Base-by-base conservation (phyloP, 2,797 vertebrate genomes). In the Tauraco hartlaubi region DNA sequence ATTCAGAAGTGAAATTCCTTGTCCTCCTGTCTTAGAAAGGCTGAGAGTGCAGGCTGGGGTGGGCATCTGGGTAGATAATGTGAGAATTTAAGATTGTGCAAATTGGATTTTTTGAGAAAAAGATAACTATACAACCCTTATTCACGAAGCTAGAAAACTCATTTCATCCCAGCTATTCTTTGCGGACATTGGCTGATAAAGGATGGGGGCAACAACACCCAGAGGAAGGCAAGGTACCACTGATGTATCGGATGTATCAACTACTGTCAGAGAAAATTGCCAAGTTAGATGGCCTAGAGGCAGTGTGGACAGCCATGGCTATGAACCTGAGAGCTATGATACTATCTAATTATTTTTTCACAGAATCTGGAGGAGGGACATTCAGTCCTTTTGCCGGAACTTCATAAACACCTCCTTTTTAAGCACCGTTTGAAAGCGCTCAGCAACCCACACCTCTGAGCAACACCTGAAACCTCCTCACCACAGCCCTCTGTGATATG, bases 271-370 rank as follows among this genome's bases (percentile, higher is more conserved):
- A 84, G 46, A 35, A 92, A 84, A 88, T 35, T 81, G 67, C 43
- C 0, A 0, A 14, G 9, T 54, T 68, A 67, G 37, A 54, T 51
- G 67, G 41, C 29, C 64, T 66, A 43, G 10, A 39, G 69, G 54
- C 69, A 92, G 39, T 0, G 0, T 9, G 33, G 84, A 63, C 23
- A 71, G 61, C 59, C 1, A 3, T 58, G 77, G 29, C 37, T 68
- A 26, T 35, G 35, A 94, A 41, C 35, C 69, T 21, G 64, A 94
- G 46, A 48, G 29, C 48, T 72, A 26, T 2, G 6, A 26, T 61
- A 49, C 51, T 54, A 68, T 23, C 89, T 77, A 79, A 95, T 96
- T 89, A 83, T 66, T 78, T 93, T 89, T 94, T 78, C 78, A 89
- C 75, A 94, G 81, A 72, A 78, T 44, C 39, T 78, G 54, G 68